Evolutionary conservation across 2,113 vertebrate genomes (phyloP).

Genomic region (Pterocles gutturalis): DNA sequence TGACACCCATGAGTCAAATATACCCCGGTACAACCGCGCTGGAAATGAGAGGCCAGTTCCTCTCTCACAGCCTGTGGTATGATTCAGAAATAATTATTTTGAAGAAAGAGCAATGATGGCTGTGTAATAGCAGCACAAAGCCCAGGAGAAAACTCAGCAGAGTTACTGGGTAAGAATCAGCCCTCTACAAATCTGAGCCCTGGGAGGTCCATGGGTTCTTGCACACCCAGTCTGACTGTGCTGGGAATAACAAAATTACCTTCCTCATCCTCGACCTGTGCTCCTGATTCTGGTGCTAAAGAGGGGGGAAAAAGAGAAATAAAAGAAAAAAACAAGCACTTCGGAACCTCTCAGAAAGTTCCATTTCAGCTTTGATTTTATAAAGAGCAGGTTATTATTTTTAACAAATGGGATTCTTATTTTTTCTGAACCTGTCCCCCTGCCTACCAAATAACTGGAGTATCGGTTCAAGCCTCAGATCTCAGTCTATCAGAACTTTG

Average conservation of each 20-base stretch:
- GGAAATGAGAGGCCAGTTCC: neutral
- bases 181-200: neutral
- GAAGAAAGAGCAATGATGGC: neutral
- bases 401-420: neutral
- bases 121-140: neutral
- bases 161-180: neutral
- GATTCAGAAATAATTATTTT: neutral
- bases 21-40: neutral
- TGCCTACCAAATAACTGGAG: neutral
- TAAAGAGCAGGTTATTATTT: neutral
- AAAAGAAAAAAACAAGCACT: neutral
- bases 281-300: neutral
- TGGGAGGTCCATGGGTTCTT: neutral
- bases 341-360: neutral
- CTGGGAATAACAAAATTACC: neutral
- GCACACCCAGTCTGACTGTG: neutral
- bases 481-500: neutral
- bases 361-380: neutral
- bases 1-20: slow-evolving; percentile 18
- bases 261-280: neutral
- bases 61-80: neutral
- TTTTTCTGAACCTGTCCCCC: neutral
- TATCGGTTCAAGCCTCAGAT: neutral
- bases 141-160: neutral
- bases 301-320: neutral